Conservation (phyloP, 2,888 invertebrate species). For the Entomobrya proxima region DNA sequence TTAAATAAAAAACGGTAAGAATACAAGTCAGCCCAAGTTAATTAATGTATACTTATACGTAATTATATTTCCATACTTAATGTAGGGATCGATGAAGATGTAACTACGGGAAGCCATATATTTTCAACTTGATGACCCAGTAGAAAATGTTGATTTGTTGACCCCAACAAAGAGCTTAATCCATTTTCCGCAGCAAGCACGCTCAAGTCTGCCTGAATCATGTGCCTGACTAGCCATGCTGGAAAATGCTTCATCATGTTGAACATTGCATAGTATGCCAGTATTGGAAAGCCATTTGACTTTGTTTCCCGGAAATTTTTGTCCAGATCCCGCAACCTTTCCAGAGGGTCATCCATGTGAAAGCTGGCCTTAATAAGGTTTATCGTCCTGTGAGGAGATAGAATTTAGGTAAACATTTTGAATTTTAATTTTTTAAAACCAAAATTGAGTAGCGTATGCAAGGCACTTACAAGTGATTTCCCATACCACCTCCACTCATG, state of each 20-base stretch:
- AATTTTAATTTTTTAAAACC: not conserved
- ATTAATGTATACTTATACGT: no score
- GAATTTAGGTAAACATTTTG: not conserved
- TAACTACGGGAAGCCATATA: not conserved
- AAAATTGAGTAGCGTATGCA: not conserved
- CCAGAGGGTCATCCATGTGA: conserved; percentile 4
- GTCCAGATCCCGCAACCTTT: conserved; percentile 17
- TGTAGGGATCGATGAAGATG: not conserved
- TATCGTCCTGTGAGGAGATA: not conserved
- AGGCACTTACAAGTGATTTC: conserved; percentile 52
- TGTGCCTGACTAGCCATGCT: not conserved
- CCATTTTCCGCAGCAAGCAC: not conserved
- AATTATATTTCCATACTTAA: no score
- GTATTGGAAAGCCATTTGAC: not conserved
- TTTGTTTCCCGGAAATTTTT: not conserved
- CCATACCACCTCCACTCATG: conserved; percentile 38
- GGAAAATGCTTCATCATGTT: conserved; percentile 2
- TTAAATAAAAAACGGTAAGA: no score
- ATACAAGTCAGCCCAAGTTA: no score
- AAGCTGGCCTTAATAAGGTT: not conserved
- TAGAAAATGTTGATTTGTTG: not conserved
- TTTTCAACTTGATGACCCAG: no score
- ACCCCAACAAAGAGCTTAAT: not conserved
- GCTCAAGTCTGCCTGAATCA: not conserved
- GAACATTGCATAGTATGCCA: not conserved